These are phyloP conservation scores for Esox niger DNA, from an alignment of 2,113 vertebrate genomes.

Conservation along the genomic window DNA sequence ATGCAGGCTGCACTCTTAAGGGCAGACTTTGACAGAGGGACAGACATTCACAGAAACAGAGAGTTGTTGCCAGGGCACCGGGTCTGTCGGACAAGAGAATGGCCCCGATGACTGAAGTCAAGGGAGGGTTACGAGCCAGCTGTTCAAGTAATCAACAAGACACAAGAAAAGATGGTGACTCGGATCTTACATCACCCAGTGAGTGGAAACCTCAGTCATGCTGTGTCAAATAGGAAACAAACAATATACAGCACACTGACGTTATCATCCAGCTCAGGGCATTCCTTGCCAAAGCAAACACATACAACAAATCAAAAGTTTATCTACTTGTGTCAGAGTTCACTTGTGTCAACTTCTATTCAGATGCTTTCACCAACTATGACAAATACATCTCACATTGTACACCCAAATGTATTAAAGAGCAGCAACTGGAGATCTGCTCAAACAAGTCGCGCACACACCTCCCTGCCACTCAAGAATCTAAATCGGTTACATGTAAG, in stretches of 20 bases:
- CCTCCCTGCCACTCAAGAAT: constrained; percentile 18
- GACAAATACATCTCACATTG: too few species aligned
- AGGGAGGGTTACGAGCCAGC: constrained; percentile 14
- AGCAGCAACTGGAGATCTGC: neutral
- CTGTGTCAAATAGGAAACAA: neutral
- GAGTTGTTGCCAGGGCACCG: constrained; percentile 41
- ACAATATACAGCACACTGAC: neutral
- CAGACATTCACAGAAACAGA: constrained; percentile 44
- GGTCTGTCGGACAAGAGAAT: constrained; percentile 29
- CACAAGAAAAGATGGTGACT: neutral
- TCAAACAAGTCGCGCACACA: constrained; percentile 1
- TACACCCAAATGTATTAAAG: too few species aligned
- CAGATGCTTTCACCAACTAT: neutral
- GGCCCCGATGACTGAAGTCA: constrained; percentile 15
- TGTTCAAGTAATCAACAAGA: constrained; percentile 27
- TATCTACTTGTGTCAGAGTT: neutral
- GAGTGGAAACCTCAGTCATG: neutral
- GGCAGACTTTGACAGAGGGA: constrained; percentile 12
- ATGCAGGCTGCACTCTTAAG: neutral
- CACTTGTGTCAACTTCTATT: neutral
- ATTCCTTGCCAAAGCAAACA: neutral
- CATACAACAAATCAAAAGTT: neutral
- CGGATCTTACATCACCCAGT: neutral
- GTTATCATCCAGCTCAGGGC: neutral
- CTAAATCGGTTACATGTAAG: constrained; percentile 42